Evolutionary conservation across 2,888 invertebrate genomes (phyloP).

Genomic region (Syrista parreyssii): DNA sequence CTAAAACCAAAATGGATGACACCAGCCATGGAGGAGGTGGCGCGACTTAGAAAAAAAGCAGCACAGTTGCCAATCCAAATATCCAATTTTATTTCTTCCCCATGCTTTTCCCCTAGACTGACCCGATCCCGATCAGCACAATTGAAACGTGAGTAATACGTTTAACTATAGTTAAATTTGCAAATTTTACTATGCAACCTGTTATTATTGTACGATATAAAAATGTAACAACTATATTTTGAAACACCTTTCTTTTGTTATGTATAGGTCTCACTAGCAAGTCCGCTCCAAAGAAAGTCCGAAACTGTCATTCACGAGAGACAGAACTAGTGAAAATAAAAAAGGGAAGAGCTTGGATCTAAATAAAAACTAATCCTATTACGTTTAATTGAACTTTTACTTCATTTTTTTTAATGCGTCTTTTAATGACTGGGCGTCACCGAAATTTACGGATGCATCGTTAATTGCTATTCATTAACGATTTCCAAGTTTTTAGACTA

Average conservation of each 20-base stretch:
- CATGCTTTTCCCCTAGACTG: constrained; percentile 38
- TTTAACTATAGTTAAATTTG: background rate
- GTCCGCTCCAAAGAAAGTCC: background rate
- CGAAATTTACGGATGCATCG: background rate
- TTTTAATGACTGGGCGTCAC: background rate
- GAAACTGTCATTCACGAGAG: background rate
- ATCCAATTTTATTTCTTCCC: constrained; percentile 16
- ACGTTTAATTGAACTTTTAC: background rate
- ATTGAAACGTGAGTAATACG: constrained; percentile 49
- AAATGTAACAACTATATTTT: background rate
- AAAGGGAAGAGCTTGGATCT: background rate
- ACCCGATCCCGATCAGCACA: constrained; percentile 56
- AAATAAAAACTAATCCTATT: background rate
- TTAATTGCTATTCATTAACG: background rate
- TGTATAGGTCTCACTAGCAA: background rate
- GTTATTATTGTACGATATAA: background rate
- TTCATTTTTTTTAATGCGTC: background rate
- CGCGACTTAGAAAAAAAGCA: constrained; percentile 47
- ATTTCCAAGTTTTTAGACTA: background rate
- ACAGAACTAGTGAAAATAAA: background rate
- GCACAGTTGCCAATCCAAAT: constrained; percentile 22
- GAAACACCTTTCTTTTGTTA: background rate
- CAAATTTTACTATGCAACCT: background rate
- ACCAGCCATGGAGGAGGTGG: constrained; percentile 60
- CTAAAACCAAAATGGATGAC: constrained; percentile 59